Evolutionary conservation across 2,113 vertebrate species (phyloP).

Genomic region (Heterocephalus glaber): DNA sequence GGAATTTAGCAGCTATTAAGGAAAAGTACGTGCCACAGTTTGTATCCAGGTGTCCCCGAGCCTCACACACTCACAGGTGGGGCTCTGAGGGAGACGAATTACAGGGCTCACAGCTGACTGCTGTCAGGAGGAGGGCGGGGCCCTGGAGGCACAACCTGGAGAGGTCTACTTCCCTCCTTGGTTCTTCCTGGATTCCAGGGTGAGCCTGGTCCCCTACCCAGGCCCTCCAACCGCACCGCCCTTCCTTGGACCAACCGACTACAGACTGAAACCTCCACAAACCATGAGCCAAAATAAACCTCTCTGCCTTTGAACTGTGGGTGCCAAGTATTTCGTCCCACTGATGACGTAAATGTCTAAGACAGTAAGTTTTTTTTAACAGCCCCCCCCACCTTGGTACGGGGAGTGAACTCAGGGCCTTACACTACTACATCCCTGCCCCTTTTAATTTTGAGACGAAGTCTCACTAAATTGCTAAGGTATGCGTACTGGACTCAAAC

Average conservation of each 20-base stretch:
- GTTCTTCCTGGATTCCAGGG: neutral
- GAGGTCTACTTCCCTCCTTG: neutral
- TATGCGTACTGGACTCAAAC: neutral
- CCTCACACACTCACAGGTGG: neutral
- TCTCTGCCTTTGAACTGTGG: neutral
- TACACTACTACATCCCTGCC: neutral
- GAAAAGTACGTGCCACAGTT: neutral
- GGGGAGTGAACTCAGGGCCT: neutral
- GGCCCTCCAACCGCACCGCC: neutral
- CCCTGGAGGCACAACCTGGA: neutral
- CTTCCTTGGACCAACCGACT: neutral
- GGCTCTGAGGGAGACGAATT: no score
- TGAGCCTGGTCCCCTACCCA: neutral
- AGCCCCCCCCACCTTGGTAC: neutral
- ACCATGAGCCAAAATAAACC: neutral
- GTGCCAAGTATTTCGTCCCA: neutral
- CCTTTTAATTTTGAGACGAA: neutral
- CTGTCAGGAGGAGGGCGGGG: neutral
- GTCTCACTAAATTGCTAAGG: neutral
- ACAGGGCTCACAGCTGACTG: neutral
- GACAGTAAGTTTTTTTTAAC: neutral
- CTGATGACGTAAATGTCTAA: neutral
- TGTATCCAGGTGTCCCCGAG: neutral
- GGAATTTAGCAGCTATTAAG: neutral
- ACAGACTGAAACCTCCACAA: neutral